Percentiles rank a stretch among this genome's conserved stretches.
Conservation (phyloP, 2,888 invertebrate genomes). For the Xiphydria camelus region DNA sequence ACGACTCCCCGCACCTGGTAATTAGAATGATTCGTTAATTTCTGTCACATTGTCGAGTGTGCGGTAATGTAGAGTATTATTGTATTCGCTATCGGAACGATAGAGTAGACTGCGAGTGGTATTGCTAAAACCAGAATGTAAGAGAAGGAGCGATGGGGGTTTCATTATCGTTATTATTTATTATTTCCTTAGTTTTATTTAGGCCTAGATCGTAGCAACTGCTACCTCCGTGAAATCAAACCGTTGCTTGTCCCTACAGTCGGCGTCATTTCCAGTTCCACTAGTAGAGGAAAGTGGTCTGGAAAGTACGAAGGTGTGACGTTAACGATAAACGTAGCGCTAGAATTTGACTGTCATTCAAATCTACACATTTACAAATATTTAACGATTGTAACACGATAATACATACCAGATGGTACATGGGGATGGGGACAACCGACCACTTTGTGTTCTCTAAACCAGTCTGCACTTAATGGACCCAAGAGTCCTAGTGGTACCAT, state of each 20-base stretch:
- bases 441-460: conserved; percentile 94
- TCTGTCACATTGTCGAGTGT: conserved; percentile 47
- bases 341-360: too few species aligned
- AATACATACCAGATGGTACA: conserved; percentile 80
- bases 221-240: conserved; percentile 84
- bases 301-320: conserved; percentile 35
- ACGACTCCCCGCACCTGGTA: conserved; percentile 52
- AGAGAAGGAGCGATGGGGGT: conserved; percentile 48
- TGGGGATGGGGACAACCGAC: conserved; percentile 98
- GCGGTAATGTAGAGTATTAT: conserved; percentile 52
- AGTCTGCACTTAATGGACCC: conserved; percentile 91
- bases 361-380: too few species aligned
- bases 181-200: conserved; percentile 46
- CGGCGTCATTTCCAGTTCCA: conserved; percentile 87
- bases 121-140: conserved; percentile 53
- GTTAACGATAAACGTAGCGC: neutral
- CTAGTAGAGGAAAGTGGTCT: conserved; percentile 92
- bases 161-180: conserved; percentile 34
- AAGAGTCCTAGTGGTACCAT: conserved; percentile 94
- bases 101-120: conserved; percentile 48
- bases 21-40: conserved; percentile 46
- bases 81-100: conserved; percentile 41
- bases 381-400: too few species aligned
- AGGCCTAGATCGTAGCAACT: conserved; percentile 57
- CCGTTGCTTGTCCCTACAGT: conserved; percentile 78